Evolutionary conservation across 1,140 invertebrate species (phyloP).

Genomic region (Marisa cornuarietis): DNA sequence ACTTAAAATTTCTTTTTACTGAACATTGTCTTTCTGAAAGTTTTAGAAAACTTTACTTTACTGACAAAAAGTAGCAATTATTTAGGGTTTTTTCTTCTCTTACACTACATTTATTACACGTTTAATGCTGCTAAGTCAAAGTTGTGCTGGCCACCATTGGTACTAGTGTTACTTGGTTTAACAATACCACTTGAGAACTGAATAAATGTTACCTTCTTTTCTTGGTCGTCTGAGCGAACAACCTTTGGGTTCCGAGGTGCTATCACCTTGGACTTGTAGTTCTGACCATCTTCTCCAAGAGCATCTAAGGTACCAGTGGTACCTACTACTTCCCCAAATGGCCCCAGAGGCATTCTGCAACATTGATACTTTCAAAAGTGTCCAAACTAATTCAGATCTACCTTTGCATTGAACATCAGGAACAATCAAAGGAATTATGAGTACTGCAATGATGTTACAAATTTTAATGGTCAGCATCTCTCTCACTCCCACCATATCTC

Average conservation of each 20-base stretch:
- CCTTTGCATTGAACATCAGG: neutral
- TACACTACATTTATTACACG: no score
- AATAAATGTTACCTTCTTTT: constrained; percentile 41
- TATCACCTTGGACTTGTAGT: constrained; percentile 64
- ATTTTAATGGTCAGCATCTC: no score
- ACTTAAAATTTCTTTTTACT: no score
- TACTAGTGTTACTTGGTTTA: no score
- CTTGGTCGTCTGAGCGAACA: constrained; percentile 49
- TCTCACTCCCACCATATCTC: no score
- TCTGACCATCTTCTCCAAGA: constrained; percentile 48
- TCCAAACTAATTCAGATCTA: neutral
- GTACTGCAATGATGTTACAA: neutral
- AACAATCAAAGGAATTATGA: neutral
- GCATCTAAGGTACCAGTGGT: constrained; percentile 62
- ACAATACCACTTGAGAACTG: no score
- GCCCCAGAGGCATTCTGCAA: constrained; percentile 57
- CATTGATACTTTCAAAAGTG: neutral
- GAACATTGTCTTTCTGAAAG: no score
- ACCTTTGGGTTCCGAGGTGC: constrained; percentile 66
- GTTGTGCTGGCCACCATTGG: no score
- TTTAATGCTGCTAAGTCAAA: no score
- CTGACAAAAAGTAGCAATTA: neutral
- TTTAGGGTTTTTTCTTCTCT: neutral
- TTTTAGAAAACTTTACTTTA: neutral
- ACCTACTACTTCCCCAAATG: constrained; percentile 65